phyloP scores from a whole-genome alignment of 2,797 vertebrate species.

The Pangasius larnaudii region DNA sequence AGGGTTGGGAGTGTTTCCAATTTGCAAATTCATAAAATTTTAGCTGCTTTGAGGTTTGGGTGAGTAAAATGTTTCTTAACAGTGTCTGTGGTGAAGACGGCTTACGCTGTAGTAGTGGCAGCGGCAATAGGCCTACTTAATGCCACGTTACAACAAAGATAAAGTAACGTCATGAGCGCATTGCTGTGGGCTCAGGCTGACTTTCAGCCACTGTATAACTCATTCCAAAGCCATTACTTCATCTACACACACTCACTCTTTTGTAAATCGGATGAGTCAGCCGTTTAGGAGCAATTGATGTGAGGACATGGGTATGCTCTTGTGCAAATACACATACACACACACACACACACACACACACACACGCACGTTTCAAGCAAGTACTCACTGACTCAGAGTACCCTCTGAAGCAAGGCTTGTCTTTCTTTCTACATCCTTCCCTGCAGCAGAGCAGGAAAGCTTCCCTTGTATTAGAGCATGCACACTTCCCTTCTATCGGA shows the following conservation, averaged over 20 bases:
- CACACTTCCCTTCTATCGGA: background rate
- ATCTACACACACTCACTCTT: constrained; percentile 23
- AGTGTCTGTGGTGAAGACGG: constrained; percentile 13
- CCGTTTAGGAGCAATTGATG: constrained; percentile 1
- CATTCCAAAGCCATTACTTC: constrained; percentile 20
- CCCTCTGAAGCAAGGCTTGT: constrained; percentile 12
- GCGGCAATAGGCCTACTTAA: background rate
- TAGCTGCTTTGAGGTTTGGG: background rate
- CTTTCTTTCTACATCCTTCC: background rate
- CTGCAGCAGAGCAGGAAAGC: background rate
- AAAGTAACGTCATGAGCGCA: constrained; percentile 28
- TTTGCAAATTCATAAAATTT: background rate
- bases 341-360: background rate
- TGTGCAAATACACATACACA: background rate
- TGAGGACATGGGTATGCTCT: background rate
- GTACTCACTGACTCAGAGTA: constrained; percentile 13
- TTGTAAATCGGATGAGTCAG: constrained; percentile 28
- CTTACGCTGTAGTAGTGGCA: background rate
- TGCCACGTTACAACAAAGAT: constrained; percentile 1
- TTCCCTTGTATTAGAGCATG: background rate
- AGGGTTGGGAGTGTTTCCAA: background rate
- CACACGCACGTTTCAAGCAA: constrained; percentile 13
- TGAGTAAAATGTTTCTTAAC: background rate
- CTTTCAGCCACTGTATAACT: constrained; percentile 2
- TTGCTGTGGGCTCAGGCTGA: constrained; percentile 2